phyloP scores from a whole-genome alignment of 2,888 invertebrate species.

The Caenorhabditis sp. region DNA sequence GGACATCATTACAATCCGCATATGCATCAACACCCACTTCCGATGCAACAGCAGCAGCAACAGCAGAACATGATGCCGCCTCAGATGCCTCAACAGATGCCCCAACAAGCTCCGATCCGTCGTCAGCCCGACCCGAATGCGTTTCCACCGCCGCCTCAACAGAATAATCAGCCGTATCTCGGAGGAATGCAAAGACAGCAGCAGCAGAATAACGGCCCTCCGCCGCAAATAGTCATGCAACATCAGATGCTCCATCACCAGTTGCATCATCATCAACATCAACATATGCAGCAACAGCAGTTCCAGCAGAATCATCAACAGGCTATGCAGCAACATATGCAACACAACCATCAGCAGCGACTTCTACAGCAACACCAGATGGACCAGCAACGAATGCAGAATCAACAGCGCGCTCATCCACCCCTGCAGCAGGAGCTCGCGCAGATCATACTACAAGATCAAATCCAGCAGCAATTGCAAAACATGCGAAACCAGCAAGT shows the following conservation, averaged over 20 bases:
- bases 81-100: slow-evolving; percentile 8
- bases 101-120: slow-evolving; percentile 1
- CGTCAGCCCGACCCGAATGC: too few species aligned
- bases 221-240: background rate
- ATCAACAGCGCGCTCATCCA: background rate
- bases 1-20: background rate
- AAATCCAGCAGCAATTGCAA: background rate
- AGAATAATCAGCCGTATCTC: background rate
- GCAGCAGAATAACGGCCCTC: background rate
- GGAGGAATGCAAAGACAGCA: background rate
- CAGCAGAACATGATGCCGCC: background rate
- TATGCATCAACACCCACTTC: background rate
- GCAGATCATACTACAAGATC: background rate
- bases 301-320: background rate
- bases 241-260: background rate
- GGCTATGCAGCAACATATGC: slow-evolving; percentile 7
- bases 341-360: background rate
- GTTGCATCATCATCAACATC: slow-evolving; percentile 1
- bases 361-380: background rate
- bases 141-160: slow-evolving; percentile 1
- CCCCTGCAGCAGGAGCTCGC: background rate
- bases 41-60: slow-evolving; percentile 1
- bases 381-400: background rate
- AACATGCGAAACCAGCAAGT: background rate
- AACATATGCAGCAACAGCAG: slow-evolving; percentile 1